A percentile compares a stretch with the other conserved stretches of the same genome.
These are phyloP conservation scores for Melipona beecheii DNA, from an alignment of 2,888 invertebrate genomes.

Conservation along the genomic window DNA sequence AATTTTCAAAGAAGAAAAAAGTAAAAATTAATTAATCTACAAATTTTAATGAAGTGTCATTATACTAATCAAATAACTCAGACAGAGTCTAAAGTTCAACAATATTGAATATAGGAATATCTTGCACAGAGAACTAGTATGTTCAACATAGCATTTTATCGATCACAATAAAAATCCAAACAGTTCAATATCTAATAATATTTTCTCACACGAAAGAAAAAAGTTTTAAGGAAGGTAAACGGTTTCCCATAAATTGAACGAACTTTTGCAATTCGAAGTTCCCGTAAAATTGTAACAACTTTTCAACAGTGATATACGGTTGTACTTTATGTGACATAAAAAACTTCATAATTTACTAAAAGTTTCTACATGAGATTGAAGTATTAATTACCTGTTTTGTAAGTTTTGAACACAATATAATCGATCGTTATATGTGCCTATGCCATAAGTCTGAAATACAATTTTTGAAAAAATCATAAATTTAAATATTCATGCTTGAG, in stretches of 20 bases:
- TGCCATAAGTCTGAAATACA: background rate
- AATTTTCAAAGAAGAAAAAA: background rate
- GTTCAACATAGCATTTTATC: background rate
- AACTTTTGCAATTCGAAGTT: background rate
- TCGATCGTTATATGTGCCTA: background rate
- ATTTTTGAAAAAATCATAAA: background rate
- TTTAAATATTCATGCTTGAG: background rate
- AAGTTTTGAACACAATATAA: background rate
- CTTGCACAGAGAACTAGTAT: background rate
- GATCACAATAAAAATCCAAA: background rate
- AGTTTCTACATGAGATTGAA: background rate
- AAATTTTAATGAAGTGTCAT: background rate
- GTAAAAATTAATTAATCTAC: background rate
- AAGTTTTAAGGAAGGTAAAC: background rate
- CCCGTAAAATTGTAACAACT: background rate
- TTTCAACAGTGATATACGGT: background rate
- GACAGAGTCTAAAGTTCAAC: background rate
- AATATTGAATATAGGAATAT: background rate
- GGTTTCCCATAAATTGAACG: background rate
- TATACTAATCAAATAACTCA: background rate
- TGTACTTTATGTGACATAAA: background rate
- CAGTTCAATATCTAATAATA: background rate
- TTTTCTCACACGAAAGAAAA: background rate
- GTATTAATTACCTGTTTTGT: background rate
- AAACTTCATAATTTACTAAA: background rate